phyloP scores from a whole-genome alignment of 2,797 vertebrate species.

The Oryzias dopingdopingensis region DNA sequence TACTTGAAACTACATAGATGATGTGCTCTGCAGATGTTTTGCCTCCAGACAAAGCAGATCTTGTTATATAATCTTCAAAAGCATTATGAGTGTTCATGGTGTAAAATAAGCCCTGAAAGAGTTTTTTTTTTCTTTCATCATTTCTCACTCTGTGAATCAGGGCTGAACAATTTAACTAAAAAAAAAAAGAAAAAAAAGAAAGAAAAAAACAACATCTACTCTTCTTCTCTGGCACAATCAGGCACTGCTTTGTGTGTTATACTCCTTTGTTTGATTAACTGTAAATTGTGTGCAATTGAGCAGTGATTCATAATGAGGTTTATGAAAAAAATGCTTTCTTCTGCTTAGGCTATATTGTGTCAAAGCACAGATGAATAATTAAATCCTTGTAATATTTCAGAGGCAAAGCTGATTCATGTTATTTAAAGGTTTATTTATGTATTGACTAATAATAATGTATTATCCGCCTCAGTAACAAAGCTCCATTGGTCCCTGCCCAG shows the following conservation, averaged over 20 bases:
- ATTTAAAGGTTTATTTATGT: constrained; percentile 75
- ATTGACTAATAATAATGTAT: constrained; percentile 78
- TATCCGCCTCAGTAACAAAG: constrained; percentile 70
- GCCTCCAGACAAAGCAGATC: constrained; percentile 42
- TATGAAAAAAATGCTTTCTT: constrained; percentile 9
- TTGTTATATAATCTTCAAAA: constrained; percentile 23
- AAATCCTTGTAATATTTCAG: constrained; percentile 51
- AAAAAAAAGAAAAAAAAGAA: constrained; percentile 1
- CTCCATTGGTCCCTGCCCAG: constrained; percentile 60
- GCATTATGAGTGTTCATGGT: constrained; percentile 28
- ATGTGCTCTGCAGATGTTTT: constrained; percentile 52
- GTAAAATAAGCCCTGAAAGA: constrained; percentile 24
- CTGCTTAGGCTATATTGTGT: constrained; percentile 4
- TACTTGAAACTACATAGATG: constrained; percentile 17
- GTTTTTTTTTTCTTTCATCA: constrained; percentile 19
- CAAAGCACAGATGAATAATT: constrained; percentile 39
- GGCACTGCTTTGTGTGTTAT: constrained; percentile 1
- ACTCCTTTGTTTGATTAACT: constrained; percentile 1
- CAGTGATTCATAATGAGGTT: constrained; percentile 13
- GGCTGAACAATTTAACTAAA: constrained; percentile 25
- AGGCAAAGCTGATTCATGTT: constrained; percentile 61
- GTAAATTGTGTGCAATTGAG: constrained; percentile 1
- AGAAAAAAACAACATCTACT: constrained; percentile 2
- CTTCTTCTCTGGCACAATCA: neutral
- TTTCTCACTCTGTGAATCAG: constrained; percentile 21